Percentiles rank a stretch among this genome's conserved stretches.
Conservation (phyloP, 2,888 invertebrate species). For the Yponomeuta sedellus region DNA sequence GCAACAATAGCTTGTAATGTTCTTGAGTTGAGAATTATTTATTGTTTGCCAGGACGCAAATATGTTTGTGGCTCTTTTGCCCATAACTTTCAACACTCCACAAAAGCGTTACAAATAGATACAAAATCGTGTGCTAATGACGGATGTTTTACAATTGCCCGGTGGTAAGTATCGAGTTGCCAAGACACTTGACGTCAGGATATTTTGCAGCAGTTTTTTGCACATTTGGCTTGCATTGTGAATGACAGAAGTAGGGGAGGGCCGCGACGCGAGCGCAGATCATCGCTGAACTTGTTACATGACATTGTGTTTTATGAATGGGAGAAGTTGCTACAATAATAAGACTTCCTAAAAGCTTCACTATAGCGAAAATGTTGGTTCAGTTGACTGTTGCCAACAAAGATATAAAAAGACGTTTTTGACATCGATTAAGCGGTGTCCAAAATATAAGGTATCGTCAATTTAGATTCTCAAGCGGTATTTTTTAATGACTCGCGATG, state of each 20-base stretch:
- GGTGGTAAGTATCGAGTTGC: background rate
- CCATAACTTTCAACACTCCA: background rate
- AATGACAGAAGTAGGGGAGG: background rate
- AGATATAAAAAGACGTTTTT: slow-evolving; percentile 1
- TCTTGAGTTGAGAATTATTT: background rate
- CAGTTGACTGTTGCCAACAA: background rate
- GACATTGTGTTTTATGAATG: slow-evolving; percentile 3
- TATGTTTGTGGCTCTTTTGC: background rate
- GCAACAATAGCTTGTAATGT: background rate
- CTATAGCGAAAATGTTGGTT: background rate
- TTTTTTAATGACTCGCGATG: too few relatives aligned
- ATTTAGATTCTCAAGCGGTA: background rate
- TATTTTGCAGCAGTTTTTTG: background rate
- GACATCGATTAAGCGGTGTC: background rate
- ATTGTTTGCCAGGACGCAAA: background rate
- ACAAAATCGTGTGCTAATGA: background rate
- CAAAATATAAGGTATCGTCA: background rate
- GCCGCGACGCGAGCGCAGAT: background rate
- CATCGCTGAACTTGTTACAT: background rate
- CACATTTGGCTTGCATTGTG: background rate
- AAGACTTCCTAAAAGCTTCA: background rate
- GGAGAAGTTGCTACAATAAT: background rate
- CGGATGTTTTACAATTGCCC: background rate
- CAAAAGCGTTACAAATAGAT: background rate
- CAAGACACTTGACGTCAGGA: background rate